Base-by-base conservation (phyloP, 2,888 invertebrate species). In the Cheilosia vernalis region DNA sequence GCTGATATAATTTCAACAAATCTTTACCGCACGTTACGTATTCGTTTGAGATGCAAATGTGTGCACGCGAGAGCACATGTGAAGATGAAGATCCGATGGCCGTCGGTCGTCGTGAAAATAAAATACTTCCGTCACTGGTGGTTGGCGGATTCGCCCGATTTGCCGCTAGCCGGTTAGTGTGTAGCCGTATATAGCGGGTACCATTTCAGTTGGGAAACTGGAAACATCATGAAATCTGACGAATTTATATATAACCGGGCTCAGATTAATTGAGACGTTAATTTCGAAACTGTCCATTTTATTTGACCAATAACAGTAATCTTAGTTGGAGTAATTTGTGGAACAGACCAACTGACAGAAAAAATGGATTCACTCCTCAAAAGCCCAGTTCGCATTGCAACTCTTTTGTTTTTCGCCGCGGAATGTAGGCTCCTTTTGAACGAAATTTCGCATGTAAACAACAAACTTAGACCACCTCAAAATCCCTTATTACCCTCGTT, bases 1-100 rank as follows among this genome's bases (percentile, higher is more conserved):
- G 81, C 66, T 81, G 76, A 81, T 85, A 85, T 85, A 72, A 85
- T 80, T 76, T 77, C 66, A 30, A 64, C 42, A 49, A 66, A 72
- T 63, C 66, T 67, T 76, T 73, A 73, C 47, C 69, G 61, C 55
- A 76, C 13, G 61, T 81, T 69, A 74, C 72, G 64, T 30, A 64
- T 27, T n/a, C 33, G n/a, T 15, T 9, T 33, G 2, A 51, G 30
- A 47, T 63, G 63, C 17, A 19, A 13, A 15, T 30, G n/a, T n/a
- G 1, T 55, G 17, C 21, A 27, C 21, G 42, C 33, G 4, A 42
- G 17, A 30, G 17, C 30, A 30, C 7, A 47, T 47, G 15, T 13
- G 56, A 24, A 42, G 27, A 60, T 66, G 56, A 19, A 33, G 27
- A 66, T 66, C 44, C n/a, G 19, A 58, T 37, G 27, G 7, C n/a